phyloP scores from a whole-genome alignment of 2,113 vertebrate genomes.

The Solea solea region DNA sequence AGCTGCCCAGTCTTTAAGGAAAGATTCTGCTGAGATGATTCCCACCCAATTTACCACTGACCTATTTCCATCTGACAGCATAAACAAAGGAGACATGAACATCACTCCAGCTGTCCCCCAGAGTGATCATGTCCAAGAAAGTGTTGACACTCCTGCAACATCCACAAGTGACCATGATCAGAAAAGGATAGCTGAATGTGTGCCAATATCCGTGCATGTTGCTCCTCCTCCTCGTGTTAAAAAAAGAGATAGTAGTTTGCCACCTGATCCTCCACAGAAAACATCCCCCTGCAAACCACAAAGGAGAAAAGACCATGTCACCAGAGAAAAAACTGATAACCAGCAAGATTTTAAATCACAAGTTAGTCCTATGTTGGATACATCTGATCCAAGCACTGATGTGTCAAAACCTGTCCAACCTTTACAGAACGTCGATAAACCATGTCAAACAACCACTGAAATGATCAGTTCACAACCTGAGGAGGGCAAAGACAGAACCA shows the following conservation, averaged over 20 bases:
- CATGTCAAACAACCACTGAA: not conserved
- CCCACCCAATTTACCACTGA: not conserved
- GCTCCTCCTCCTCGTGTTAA: slow-evolving; percentile 40
- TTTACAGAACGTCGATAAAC: slow-evolving; percentile 7
- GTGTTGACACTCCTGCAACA: not conserved
- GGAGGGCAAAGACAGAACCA: not conserved
- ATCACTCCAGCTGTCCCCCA: not conserved
- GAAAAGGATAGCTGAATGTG: slow-evolving; percentile 11
- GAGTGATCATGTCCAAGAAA: slow-evolving; percentile 24
- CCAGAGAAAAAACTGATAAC: slow-evolving; percentile 1
- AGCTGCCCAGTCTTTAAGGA: not conserved
- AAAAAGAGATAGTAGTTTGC: slow-evolving; percentile 46
- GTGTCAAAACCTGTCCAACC: not conserved
- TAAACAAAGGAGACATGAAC: not conserved
- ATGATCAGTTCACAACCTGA: not conserved
- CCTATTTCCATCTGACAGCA: not conserved
- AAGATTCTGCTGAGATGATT: slow-evolving; percentile 13
- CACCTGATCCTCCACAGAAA: slow-evolving; percentile 25
- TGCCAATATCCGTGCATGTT: not conserved
- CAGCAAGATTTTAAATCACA: slow-evolving; percentile 18
- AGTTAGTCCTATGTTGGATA: not conserved
- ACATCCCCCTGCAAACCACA: slow-evolving; percentile 13
- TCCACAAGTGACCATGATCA: slow-evolving; percentile 2
- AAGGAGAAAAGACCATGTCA: slow-evolving; percentile 26
- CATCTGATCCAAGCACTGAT: not conserved